Evolutionary conservation across 2,113 vertebrate species (phyloP).

Genomic region (Nymphicus hollandicus): DNA sequence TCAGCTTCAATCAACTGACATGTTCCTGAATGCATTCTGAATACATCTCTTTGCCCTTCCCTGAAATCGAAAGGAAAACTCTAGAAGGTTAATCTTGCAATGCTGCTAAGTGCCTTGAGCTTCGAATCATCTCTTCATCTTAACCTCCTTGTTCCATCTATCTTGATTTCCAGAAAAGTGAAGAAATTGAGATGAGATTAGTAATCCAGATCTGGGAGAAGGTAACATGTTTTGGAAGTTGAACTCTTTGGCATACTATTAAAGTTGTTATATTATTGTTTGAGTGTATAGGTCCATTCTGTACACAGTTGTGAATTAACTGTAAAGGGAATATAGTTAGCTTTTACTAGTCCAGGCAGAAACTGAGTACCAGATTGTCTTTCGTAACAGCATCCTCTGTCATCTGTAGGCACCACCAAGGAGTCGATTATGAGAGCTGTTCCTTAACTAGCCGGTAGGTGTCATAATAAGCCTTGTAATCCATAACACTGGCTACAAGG

Average conservation of each 20-base stretch:
- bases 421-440: background rate
- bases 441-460: slow-evolving; percentile 11
- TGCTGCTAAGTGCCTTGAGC: background rate
- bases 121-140: background rate
- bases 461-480: slow-evolving; percentile 17
- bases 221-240: background rate
- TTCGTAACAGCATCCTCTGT: background rate
- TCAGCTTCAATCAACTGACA: background rate
- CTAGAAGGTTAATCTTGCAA: background rate
- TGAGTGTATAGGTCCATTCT: background rate
- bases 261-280: background rate
- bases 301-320: background rate
- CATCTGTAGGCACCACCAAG: background rate
- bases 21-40: background rate
- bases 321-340: background rate
- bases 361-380: background rate
- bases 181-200: background rate
- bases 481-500: background rate
- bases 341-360: background rate
- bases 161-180: background rate
- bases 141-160: background rate
- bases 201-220: background rate
- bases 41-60: background rate
- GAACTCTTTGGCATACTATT: background rate
- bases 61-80: background rate